These are phyloP conservation scores for Lasioglossum lativentre DNA, from an alignment of 2,888 invertebrate species.

Conservation along the genomic window DNA sequence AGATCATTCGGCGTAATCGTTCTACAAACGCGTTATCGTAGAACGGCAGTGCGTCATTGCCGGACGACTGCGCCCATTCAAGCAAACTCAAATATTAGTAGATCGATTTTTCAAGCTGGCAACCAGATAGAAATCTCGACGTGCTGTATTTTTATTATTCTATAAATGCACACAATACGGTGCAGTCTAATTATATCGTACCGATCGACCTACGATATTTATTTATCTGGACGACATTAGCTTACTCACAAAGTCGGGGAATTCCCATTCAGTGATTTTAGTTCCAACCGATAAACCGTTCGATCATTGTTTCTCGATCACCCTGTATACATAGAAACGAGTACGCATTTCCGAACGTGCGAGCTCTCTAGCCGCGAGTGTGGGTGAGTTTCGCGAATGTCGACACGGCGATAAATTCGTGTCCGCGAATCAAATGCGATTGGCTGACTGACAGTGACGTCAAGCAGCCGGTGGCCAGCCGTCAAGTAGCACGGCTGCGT, in stretches of 20 bases:
- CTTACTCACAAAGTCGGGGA: not conserved
- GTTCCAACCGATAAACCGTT: not conserved
- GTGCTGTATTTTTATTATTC: not conserved
- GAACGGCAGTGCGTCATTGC: not conserved
- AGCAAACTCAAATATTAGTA: not conserved
- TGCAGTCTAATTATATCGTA: not conserved
- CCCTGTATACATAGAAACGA: not conserved
- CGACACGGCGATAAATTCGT: slow-evolving; percentile 64
- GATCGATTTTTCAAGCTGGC: not conserved
- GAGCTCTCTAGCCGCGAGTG: slow-evolving; percentile 3
- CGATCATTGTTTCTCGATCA: not conserved
- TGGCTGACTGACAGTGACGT: slow-evolving; percentile 58
- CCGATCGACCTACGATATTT: not conserved
- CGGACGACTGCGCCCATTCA: not conserved
- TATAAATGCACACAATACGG: not conserved
- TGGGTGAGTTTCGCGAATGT: slow-evolving; percentile 36
- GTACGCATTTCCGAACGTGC: not conserved
- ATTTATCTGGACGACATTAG: not conserved
- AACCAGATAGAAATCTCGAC: not conserved
- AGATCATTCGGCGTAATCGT: not conserved
- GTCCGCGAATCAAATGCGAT: slow-evolving; percentile 60
- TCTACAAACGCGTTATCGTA: not conserved
- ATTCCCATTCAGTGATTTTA: not conserved
- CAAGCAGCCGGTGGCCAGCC: slow-evolving; percentile 39
- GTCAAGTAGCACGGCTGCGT: slow-evolving; percentile 37